Conservation (phyloP, 2,797 vertebrate species). For the Tolypeutes matacus region DNA sequence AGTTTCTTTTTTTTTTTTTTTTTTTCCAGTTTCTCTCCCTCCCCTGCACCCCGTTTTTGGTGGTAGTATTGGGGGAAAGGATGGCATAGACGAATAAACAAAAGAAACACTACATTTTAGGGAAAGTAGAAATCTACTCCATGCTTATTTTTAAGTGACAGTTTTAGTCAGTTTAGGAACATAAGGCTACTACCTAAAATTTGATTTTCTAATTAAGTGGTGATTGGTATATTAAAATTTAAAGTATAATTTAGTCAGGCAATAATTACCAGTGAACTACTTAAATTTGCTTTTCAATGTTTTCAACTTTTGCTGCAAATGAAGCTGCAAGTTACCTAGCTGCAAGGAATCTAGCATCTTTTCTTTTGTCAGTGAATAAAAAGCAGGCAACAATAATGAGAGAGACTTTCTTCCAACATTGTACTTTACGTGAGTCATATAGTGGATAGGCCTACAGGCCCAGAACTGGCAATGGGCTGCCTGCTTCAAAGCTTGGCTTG, state of each 20-base stretch:
- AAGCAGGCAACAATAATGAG: not conserved
- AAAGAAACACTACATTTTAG: constrained; percentile 22
- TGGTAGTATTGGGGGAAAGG: not conserved
- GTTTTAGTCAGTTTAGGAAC: constrained; percentile 37
- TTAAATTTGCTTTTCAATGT: constrained; percentile 65
- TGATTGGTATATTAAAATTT: constrained; percentile 77
- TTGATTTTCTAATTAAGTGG: constrained; percentile 61
- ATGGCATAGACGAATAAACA: not conserved
- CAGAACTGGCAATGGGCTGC: not conserved
- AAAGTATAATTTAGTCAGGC: constrained; percentile 73
- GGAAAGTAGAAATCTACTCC: not conserved
- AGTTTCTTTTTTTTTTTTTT: not conserved
- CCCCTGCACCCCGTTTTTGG: not conserved
- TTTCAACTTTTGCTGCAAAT: constrained; percentile 57
- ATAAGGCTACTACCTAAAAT: constrained; percentile 5
- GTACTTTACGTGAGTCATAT: not conserved
- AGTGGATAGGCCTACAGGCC: not conserved
- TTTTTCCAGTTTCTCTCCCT: not conserved
- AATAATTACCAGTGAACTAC: constrained; percentile 71
- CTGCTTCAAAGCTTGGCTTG: not conserved
- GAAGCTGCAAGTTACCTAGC: constrained; percentile 28
- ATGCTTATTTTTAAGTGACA: not conserved
- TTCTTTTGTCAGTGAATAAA: constrained; percentile 40
- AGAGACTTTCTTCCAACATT: not conserved
- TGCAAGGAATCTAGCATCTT: not conserved